Conservation (phyloP, 2,888 invertebrate species). For the Cheilosia vernalis region DNA sequence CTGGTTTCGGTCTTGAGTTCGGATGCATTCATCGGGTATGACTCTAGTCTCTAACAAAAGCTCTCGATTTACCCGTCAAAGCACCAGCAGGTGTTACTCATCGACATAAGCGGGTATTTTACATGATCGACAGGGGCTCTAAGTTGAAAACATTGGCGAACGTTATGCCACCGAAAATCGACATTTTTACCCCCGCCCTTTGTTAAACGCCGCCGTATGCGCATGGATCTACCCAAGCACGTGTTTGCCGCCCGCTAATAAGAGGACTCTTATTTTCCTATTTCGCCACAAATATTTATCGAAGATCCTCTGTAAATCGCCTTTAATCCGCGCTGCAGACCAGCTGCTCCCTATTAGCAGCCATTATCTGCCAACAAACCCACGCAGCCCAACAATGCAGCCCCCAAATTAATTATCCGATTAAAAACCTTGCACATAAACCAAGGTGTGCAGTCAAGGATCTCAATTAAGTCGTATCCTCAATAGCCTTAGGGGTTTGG, state of each 20-base stretch:
- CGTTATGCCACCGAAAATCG: too few relatives aligned
- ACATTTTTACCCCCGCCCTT: too few relatives aligned
- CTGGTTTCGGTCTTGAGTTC: too few relatives aligned
- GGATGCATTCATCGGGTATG: too few relatives aligned
- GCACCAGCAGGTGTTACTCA: too few relatives aligned
- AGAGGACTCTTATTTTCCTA: not conserved
- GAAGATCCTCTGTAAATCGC: not conserved
- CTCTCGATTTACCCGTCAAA: too few relatives aligned
- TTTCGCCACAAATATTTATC: constrained; percentile 30
- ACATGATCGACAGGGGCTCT: too few relatives aligned
- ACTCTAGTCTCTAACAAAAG: too few relatives aligned
- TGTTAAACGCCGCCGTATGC: too few relatives aligned
- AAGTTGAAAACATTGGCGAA: too few relatives aligned
- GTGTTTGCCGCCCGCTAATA: not conserved
- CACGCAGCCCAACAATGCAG: constrained; percentile 31
- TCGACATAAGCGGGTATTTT: too few relatives aligned
- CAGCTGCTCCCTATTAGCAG: constrained; percentile 65
- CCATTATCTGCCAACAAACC: constrained; percentile 60
- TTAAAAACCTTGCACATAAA: constrained; percentile 51
- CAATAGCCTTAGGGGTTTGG: constrained; percentile 35
- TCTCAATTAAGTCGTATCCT: constrained; percentile 51
- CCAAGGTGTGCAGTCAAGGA: constrained; percentile 64
- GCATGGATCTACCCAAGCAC: not conserved
- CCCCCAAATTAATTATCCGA: constrained; percentile 69
- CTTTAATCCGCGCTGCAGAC: constrained; percentile 4